phyloP scores from a whole-genome alignment of 2,888 invertebrate genomes.

The Thelaira solivaga region DNA sequence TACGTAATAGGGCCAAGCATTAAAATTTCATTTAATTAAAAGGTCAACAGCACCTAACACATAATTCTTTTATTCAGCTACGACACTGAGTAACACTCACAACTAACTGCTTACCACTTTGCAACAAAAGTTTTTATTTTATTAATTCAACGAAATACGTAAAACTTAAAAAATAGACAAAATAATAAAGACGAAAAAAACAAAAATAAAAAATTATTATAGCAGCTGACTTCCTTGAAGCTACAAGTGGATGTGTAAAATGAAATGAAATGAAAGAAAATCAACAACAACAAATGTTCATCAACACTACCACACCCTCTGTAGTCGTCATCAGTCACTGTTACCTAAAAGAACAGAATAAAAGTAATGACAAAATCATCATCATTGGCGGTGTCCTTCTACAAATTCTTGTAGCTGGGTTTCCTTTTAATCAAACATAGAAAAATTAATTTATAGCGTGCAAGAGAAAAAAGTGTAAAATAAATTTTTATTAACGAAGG shows the following conservation, averaged over 20 bases:
- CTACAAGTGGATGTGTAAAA: slow-evolving; percentile 60
- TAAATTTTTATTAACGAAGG: not conserved
- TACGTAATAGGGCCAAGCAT: too few relatives aligned
- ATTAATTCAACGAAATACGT: slow-evolving; percentile 2
- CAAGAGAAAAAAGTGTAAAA: not conserved
- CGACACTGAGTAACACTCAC: not conserved
- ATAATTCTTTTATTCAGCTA: not conserved
- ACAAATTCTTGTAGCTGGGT: slow-evolving; percentile 46
- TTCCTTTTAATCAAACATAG: slow-evolving; percentile 23
- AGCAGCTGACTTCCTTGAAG: slow-evolving; percentile 53
- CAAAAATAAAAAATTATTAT: slow-evolving; percentile 17
- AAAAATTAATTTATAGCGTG: slow-evolving; percentile 24
- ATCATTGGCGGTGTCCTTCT: slow-evolving; percentile 58
- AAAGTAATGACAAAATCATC: slow-evolving; percentile 34
- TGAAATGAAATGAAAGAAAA: too few relatives aligned
- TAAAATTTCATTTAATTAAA: too few relatives aligned
- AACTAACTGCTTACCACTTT: slow-evolving; percentile 13
- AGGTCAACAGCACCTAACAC: not conserved
- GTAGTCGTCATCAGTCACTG: not conserved
- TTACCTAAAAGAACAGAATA: too few relatives aligned
- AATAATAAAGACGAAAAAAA: not conserved
- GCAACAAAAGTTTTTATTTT: slow-evolving; percentile 22
- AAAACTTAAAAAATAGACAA: not conserved
- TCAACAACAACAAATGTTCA: slow-evolving; percentile 7
- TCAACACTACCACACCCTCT: slow-evolving; percentile 19